Conservation (phyloP, 92 coral and sea anemone genomes). For the Porites cylindrica region DNA sequence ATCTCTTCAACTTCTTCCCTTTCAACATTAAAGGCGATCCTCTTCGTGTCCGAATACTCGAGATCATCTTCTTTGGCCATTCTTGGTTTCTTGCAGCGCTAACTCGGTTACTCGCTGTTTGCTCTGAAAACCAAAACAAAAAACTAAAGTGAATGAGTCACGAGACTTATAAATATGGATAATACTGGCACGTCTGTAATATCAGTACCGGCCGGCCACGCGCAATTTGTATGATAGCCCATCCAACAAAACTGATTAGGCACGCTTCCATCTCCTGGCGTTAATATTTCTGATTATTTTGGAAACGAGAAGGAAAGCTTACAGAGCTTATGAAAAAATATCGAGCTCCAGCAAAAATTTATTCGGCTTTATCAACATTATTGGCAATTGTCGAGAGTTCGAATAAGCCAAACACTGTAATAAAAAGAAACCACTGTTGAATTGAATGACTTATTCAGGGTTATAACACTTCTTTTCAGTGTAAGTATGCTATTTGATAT, state of each 20-base stretch:
- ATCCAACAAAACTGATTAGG: background rate
- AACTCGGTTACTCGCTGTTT: constrained; percentile 21
- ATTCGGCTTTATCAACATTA: background rate
- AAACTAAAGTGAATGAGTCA: background rate
- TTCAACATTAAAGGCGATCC: constrained; percentile 63
- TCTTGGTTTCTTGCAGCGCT: constrained; percentile 1
- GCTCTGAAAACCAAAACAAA: constrained; percentile 31
- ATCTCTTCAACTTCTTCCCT: constrained; percentile 48
- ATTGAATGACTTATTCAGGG: background rate
- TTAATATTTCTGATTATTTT: background rate
- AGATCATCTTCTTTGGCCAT: constrained; percentile 71
- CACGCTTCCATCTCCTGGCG: background rate
- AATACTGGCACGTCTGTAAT: background rate
- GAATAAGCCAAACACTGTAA: background rate
- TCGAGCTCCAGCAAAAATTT: too few relatives aligned
- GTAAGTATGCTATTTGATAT: too few relatives aligned
- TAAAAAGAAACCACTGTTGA: background rate
- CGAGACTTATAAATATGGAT: constrained; percentile 43
- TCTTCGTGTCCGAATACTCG: constrained; percentile 60
- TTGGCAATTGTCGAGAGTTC: too few relatives aligned
- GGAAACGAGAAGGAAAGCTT: background rate
- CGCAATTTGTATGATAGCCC: background rate
- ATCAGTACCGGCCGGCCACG: background rate
- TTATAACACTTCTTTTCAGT: background rate
- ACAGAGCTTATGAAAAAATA: background rate